Evolutionary conservation across 2,113 vertebrate genomes (phyloP), one percentile per base, ranked within the genome.

Genomic region (Silurus glanis): DNA sequence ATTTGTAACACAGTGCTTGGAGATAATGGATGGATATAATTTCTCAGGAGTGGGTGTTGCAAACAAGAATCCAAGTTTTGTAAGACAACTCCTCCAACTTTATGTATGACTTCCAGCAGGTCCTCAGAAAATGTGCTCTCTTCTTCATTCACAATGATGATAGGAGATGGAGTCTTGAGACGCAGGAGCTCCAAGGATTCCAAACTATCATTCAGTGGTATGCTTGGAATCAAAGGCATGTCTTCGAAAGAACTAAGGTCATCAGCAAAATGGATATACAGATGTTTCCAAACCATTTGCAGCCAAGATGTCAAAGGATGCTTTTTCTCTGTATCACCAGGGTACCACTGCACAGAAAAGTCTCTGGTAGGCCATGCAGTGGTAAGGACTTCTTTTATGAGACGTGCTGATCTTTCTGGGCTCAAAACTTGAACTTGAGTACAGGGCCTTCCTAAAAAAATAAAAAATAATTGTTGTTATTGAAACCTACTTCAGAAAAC

Each of bases 241-340:
- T 99, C 97, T 92, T 99, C 97, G 94, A 99, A 97, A 21, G 93
- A 91, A 88, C 95, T 95, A 89, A 99, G 90, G 90, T 99, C 97
- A 89, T 98, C 97, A 84, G 97, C 89, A 95, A 99, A 99, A 93
- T 99, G 91, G 85, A 99, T 96, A 75, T 99, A 99, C 0, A 99
- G 94, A 92, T 97, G 96, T 91, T 96, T 98, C 98, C 98, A 99
- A 89, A 99, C 94, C 94, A 96, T 96, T 90, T 96, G 97, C 69
- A 99, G 92, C 98, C 98, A 99, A 51, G 95, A 95, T 91, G 95
- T 14, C 49, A 96, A 89, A 0, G 98, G 98, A 80, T 98, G 97
- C n/a, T 94, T 96, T 91, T 94, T 95, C 82, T 97, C 96, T 93
- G 92, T 93, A 90, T 96, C 95, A 85, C 93, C 93, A 86, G 97